Base-by-base conservation (phyloP, 2,113 vertebrate genomes). In the Grallaria varia region DNA sequence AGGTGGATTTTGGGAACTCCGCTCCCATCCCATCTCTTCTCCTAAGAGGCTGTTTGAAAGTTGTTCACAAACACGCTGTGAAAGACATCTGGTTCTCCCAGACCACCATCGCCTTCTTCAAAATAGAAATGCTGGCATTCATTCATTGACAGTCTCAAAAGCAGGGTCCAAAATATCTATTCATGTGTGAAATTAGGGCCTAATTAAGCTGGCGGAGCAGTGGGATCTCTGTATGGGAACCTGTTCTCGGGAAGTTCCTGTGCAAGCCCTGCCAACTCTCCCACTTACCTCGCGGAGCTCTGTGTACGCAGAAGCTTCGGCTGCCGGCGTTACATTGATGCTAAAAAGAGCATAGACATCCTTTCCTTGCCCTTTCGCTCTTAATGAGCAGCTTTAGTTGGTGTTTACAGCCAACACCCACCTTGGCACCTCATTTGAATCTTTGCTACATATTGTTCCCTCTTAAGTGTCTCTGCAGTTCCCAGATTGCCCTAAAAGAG, bases 151-250 rank as follows among this genome's bases (percentile, higher is more conserved):
- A 83, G 58, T n/a, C 82, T 64, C 74, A 40, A 45, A 68, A 83
- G 84, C 66, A 93, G 82, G 20, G 24, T 75, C 90, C 90, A 91
- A 89, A 85, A 53, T 20, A 95, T 30, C 17, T 40, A 15, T 64
- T 64, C 60, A 40, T 16, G 49, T 82, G 74, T 91, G 58, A 91
- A 95, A 96, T 91, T 72, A 72, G 64, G 56, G 44, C 39, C 44
- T 91, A 89, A 89, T 94, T 81, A 82, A 96, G 44, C 44, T 92
- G 92, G 84, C 71, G 73, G 53, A 85, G 59, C 30, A 44, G 25
- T 39, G 40, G 37, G 50, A 76, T 94, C 33, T 73, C 40, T 58
- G 71, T 53, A 7, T 42, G 24, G 53, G 63, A 94, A 77, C 33
- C 68, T 84, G 33, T 59, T 90, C 76, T 77, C 72, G 92, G 68